Evolutionary conservation across 2,113 vertebrate species (phyloP).

Genomic region (Catharus fuscescens): DNA sequence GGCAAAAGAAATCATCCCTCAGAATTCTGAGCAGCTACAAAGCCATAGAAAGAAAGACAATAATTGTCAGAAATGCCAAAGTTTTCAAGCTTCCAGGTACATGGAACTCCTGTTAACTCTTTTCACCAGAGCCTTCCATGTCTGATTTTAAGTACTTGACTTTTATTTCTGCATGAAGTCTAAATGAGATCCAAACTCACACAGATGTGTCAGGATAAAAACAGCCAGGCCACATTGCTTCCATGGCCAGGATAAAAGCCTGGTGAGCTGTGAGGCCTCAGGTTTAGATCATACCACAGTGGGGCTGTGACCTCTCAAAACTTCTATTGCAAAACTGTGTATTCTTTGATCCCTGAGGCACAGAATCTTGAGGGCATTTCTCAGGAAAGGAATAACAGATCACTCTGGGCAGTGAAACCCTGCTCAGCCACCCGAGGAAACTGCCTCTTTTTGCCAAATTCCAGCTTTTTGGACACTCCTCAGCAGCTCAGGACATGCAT

Average conservation of each 20-base stretch:
- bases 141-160: background rate
- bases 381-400: constrained; percentile 6
- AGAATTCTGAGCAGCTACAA: background rate
- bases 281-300: background rate
- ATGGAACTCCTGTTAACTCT: background rate
- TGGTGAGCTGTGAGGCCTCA: background rate
- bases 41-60: background rate
- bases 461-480: background rate
- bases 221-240: background rate
- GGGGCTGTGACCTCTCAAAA: background rate
- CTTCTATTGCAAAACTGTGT: background rate
- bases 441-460: background rate
- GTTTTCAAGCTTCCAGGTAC: background rate
- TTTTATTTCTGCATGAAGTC: background rate
- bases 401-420: background rate
- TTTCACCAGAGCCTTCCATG: background rate
- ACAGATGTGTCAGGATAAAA: background rate
- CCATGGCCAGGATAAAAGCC: background rate
- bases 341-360: background rate
- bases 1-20: background rate
- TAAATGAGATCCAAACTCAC: background rate
- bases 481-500: background rate
- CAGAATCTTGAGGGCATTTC: background rate
- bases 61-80: background rate
- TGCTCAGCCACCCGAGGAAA: background rate